These are phyloP conservation scores for Pituophis catenifer DNA, from an alignment of 2,113 vertebrate species.

Conservation along the genomic window DNA sequence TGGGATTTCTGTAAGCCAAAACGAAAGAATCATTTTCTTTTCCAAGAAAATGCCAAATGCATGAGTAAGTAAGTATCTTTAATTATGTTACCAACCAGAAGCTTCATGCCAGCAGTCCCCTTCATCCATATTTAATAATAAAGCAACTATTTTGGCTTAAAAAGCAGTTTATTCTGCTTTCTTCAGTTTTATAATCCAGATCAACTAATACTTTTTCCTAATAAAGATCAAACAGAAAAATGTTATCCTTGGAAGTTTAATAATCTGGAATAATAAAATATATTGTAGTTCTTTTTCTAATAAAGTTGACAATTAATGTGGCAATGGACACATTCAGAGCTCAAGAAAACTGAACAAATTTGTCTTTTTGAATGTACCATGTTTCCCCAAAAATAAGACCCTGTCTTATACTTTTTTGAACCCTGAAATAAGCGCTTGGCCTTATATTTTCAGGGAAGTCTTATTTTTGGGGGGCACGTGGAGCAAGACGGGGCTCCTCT, in stretches of 20 bases:
- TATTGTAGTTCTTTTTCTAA: neutral
- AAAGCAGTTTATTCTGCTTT: slow-evolving; percentile 12
- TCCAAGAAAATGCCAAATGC: slow-evolving; percentile 30
- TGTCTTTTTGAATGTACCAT: neutral
- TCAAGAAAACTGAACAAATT: neutral
- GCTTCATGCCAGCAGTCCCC: neutral
- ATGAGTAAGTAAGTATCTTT: slow-evolving; percentile 16
- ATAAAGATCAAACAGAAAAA: slow-evolving; percentile 29
- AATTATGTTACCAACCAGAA: neutral
- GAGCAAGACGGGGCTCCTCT: too few species aligned
- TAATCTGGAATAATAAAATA: neutral
- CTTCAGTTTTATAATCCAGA: slow-evolving; percentile 23
- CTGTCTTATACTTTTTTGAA: too few species aligned
- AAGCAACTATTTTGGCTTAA: slow-evolving; percentile 7
- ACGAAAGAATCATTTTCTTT: slow-evolving; percentile 27
- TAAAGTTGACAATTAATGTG: neutral
- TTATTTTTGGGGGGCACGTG: too few species aligned
- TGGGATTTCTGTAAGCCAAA: slow-evolving; percentile 18
- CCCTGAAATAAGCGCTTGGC: too few species aligned
- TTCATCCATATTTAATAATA: slow-evolving; percentile 1
- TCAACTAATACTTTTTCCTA: slow-evolving; percentile 40
- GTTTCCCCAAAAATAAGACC: too few species aligned
- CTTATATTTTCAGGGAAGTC: too few species aligned
- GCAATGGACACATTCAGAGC: neutral
- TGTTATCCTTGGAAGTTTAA: neutral